A percentile compares a stretch with the other conserved stretches of the same genome.
These are phyloP conservation scores for Australoheros facetus DNA, from an alignment of 2,797 vertebrate genomes.

Conservation along the genomic window DNA sequence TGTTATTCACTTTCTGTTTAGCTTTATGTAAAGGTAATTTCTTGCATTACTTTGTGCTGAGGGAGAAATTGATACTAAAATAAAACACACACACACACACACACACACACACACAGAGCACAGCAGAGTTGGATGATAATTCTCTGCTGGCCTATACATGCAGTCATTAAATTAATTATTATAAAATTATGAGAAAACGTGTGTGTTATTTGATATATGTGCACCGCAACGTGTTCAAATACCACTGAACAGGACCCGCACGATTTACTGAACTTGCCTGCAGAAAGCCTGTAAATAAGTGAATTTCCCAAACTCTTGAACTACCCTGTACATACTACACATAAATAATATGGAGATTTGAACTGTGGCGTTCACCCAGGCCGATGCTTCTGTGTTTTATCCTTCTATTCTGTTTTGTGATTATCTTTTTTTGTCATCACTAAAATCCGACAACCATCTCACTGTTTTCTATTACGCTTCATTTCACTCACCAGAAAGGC, in stretches of 20 bases:
- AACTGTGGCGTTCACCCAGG: background rate
- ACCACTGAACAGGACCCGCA: background rate
- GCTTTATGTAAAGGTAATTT: background rate
- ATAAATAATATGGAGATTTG: background rate
- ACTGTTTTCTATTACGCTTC: slow-evolving; percentile 14
- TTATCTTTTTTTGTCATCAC: background rate
- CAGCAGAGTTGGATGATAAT: background rate
- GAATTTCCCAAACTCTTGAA: background rate
- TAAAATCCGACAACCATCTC: background rate
- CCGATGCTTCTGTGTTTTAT: background rate
- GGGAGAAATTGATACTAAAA: background rate
- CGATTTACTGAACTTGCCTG: background rate
- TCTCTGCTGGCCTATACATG: background rate
- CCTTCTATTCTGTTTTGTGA: background rate
- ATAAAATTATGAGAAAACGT: background rate
- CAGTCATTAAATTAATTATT: background rate
- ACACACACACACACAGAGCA: background rate
- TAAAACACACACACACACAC: background rate
- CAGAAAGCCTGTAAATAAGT: background rate
- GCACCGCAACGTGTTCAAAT: background rate
- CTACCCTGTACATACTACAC: background rate
- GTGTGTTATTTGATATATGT: background rate
- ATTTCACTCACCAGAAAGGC: background rate
- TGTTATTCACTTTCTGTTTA: background rate
- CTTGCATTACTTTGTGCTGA: background rate